Percentiles rank a stretch among this genome's conserved stretches.
Conservation (phyloP, 2,797 vertebrate species). For the Spea hammondii region DNA sequence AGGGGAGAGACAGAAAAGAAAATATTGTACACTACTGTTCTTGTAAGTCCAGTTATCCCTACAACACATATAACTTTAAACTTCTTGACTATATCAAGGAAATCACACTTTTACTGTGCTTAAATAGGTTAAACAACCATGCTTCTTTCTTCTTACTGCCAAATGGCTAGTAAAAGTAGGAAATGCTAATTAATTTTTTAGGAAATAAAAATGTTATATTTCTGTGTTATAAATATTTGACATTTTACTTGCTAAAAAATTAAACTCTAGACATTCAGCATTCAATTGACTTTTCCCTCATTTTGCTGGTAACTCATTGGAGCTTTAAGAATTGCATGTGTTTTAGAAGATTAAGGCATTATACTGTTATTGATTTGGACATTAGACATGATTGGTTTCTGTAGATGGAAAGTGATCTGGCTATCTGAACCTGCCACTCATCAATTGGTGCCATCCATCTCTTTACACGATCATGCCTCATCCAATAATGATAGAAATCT, state of each 20-base stretch:
- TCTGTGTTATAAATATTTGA: neutral
- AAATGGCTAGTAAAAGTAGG: neutral
- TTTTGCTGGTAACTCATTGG: slow-evolving; percentile 22
- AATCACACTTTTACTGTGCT: too few species aligned
- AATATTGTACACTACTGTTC: too few species aligned
- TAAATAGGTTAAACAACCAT: too few species aligned
- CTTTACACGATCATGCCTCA: slow-evolving; percentile 33
- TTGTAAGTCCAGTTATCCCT: too few species aligned
- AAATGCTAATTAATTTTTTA: neutral
- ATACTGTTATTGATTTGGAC: slow-evolving; percentile 49
- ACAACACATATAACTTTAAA: too few species aligned
- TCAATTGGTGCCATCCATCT: slow-evolving; percentile 49
- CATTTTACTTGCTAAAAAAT: neutral
- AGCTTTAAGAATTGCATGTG: slow-evolving; percentile 37
- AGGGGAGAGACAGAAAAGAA: too few species aligned
- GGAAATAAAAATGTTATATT: neutral
- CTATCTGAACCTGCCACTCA: slow-evolving; percentile 25
- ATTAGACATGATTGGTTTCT: slow-evolving; percentile 46
- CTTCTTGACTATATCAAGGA: too few species aligned
- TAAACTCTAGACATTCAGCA: neutral
- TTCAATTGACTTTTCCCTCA: slow-evolving; percentile 17
- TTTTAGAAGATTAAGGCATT: slow-evolving; percentile 44
- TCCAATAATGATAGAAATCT: slow-evolving; percentile 40
- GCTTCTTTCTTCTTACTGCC: neutral
- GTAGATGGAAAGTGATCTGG: slow-evolving; percentile 40